Percentiles rank a stretch among this genome's conserved stretches.
phyloP scores from a whole-genome alignment of 2,113 vertebrate species.

The Brachyhypopomus gauderio region DNA sequence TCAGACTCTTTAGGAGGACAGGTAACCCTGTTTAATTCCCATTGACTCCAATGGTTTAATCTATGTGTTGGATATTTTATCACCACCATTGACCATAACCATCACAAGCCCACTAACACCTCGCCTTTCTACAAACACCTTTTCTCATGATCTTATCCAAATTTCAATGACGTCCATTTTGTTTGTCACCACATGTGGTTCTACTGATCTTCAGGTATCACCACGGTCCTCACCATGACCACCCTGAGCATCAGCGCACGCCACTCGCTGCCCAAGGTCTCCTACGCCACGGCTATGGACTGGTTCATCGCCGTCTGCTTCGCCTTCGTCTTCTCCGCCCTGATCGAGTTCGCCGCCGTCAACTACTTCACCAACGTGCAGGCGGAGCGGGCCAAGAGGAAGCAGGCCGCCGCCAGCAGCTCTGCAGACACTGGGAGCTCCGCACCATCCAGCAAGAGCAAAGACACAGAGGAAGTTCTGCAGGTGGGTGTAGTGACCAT shows the following conservation, averaged over 20 bases:
- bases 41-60: slow-evolving; percentile 5
- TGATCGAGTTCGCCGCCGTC: slow-evolving; percentile 97
- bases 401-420: slow-evolving; percentile 76
- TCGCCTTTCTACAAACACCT: slow-evolving; percentile 3
- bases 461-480: slow-evolving; percentile 76
- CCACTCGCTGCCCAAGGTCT: slow-evolving; percentile 97
- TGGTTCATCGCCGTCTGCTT: slow-evolving; percentile 99
- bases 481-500: slow-evolving; percentile 74
- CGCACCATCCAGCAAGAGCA: slow-evolving; percentile 67
- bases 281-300: slow-evolving; percentile 98
- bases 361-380: slow-evolving; percentile 97
- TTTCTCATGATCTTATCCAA: background rate
- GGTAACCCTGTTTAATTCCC: background rate
- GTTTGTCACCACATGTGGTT: background rate
- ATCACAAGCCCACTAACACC: background rate
- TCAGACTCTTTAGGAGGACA: slow-evolving; percentile 57
- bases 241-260: slow-evolving; percentile 97
- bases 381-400: slow-evolving; percentile 88
- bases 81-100: background rate
- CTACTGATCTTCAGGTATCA: slow-evolving; percentile 81
- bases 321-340: slow-evolving; percentile 97
- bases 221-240: slow-evolving; percentile 98
- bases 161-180: background rate
- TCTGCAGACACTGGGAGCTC: slow-evolving; percentile 69
- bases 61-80: background rate